Evolutionary conservation across 2,797 vertebrate genomes (phyloP).

Genomic region (Alcedo atthis): DNA sequence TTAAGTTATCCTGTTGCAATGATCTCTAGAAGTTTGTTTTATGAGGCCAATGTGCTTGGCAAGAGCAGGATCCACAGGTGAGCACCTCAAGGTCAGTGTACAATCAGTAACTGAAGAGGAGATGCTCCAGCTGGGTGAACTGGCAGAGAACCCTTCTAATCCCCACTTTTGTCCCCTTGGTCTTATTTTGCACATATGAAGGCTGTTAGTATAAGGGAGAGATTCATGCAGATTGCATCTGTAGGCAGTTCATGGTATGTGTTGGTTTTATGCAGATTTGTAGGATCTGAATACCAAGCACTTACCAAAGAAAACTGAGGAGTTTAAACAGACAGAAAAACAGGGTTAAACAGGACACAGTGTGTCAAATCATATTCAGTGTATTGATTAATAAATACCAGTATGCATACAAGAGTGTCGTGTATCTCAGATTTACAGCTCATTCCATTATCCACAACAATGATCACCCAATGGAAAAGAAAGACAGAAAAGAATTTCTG

Average conservation of each 20-base stretch:
- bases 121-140: conserved; percentile 28
- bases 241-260: conserved; percentile 73
- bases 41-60: conserved; percentile 8
- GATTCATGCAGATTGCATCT: conserved; percentile 75
- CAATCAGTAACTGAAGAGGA: neutral
- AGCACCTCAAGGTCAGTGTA: neutral
- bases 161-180: conserved; percentile 74
- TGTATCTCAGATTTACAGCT: conserved; percentile 74
- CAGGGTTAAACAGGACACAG: conserved; percentile 72
- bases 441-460: conserved; percentile 77
- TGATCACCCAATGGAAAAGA: conserved; percentile 74
- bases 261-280: conserved; percentile 81
- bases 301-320: conserved; percentile 78
- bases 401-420: conserved; percentile 73
- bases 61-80: conserved; percentile 32
- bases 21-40: conserved; percentile 17
- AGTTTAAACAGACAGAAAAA: conserved; percentile 77
- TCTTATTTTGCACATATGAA: conserved; percentile 73
- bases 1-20: neutral
- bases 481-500: conserved; percentile 76
- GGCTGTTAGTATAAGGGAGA: conserved; percentile 74
- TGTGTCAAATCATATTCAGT: conserved; percentile 74
- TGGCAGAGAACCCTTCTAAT: conserved; percentile 48
- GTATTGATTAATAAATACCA: conserved; percentile 77
- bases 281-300: conserved; percentile 81